These are phyloP conservation scores for cat (Felis catus) DNA, from an alignment of 2,113 vertebrate genomes.

Conservation along the genomic window F.catus_Fca126_mat1.0 CM031412.1:127030501-127031000, in stretches of 20 bases:
- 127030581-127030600: slow-evolving; percentile 37
- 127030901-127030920: slow-evolving; percentile 51
- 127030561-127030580: not conserved
- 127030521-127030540: slow-evolving; percentile 4
- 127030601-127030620: slow-evolving; percentile 33
- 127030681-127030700: not conserved
- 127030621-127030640: slow-evolving; percentile 14
- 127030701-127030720: slow-evolving; percentile 23
- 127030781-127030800: not conserved
- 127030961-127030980: slow-evolving; percentile 75
- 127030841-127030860: not conserved
- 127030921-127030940: slow-evolving; percentile 74
- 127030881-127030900: slow-evolving; percentile 42
- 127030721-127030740: not conserved
- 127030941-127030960: slow-evolving; percentile 62
- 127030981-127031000: slow-evolving; percentile 80
- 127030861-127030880: slow-evolving; percentile 61
- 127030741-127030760: not conserved
- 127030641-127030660: slow-evolving; percentile 44
- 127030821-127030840: not conserved
- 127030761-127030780: not conserved
- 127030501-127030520: slow-evolving; percentile 20
- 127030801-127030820: not conserved
- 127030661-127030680: slow-evolving; percentile 19
- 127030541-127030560: slow-evolving; percentile 22